phyloP scores from a whole-genome alignment of 1,140 invertebrate species.

The Pararge aegeria region DNA sequence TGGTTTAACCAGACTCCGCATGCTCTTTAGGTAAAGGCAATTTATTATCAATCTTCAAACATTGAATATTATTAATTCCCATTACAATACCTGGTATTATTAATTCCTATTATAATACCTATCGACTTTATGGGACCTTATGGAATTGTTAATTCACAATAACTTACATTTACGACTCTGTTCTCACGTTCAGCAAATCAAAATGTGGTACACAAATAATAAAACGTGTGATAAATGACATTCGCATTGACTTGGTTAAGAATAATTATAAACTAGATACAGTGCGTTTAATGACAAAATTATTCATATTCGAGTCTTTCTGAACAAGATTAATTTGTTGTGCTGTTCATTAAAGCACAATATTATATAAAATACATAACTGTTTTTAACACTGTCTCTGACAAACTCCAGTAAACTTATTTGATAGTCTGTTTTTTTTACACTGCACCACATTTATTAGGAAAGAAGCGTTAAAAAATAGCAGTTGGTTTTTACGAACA shows the following conservation, averaged over 20 bases:
- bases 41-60: neutral
- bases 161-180: constrained; percentile 10
- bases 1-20: neutral
- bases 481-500: no score
- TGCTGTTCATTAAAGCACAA: neutral
- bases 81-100: neutral
- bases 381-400: no score
- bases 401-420: no score
- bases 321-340: neutral
- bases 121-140: neutral
- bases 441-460: no score
- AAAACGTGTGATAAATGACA: constrained; percentile 11
- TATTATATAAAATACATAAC: neutral
- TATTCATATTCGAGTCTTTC: neutral
- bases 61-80: neutral
- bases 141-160: constrained; percentile 4
- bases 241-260: constrained; percentile 1
- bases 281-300: neutral
- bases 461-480: no score
- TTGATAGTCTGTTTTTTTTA: no score
- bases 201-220: constrained; percentile 4
- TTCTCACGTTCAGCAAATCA: constrained; percentile 22
- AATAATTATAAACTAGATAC: neutral
- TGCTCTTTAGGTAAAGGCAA: no score
- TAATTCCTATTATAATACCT: neutral